phyloP scores from a whole-genome alignment of 1,140 invertebrate species.

The Hycleus phaleratus region DNA sequence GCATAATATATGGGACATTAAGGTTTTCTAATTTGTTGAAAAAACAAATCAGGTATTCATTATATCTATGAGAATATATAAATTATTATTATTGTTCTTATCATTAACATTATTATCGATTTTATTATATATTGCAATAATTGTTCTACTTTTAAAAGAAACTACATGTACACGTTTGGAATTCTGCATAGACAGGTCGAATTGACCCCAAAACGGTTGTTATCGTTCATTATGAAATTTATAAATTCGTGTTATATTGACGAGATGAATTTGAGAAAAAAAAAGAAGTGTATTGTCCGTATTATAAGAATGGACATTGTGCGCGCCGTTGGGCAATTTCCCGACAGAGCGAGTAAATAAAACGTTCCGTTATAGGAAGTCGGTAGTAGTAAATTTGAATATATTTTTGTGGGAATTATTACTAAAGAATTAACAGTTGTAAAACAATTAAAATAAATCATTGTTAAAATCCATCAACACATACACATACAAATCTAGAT shows the following conservation, averaged over 20 bases:
- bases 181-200: no score
- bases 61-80: no score
- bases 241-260: no score
- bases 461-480: neutral
- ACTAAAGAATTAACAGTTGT: neutral
- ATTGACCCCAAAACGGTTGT: no score
- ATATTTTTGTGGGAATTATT: neutral
- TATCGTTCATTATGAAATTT: no score
- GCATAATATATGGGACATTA: conserved; percentile 9
- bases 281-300: neutral
- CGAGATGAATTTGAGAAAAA: no score
- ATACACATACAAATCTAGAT: neutral
- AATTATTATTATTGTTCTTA: no score
- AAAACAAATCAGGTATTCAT: no score
- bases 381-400: neutral
- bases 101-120: no score
- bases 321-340: neutral
- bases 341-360: conserved; percentile 1
- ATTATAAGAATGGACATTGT: neutral
- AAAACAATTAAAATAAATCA: conserved; percentile 3
- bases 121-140: no score
- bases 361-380: conserved; percentile 3
- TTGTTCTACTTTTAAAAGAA: no score
- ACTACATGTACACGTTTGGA: no score
- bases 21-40: neutral